phyloP scores from a whole-genome alignment of 2,888 invertebrate species.

The Spisula solida region DNA sequence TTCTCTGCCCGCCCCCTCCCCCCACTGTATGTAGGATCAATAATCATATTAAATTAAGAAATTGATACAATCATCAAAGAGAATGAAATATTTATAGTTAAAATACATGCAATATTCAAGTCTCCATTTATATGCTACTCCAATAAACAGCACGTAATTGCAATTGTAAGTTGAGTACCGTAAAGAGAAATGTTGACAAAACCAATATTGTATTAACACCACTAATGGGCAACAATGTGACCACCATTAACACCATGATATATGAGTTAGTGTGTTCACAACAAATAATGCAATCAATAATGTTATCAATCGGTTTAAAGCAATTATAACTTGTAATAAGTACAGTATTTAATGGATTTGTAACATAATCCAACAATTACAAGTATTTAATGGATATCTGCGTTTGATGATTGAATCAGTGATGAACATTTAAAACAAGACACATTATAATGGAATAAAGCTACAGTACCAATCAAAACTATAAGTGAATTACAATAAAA shows the following conservation, averaged over 20 bases:
- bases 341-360: background rate
- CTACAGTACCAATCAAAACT: background rate
- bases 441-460: background rate
- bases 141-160: too few species aligned
- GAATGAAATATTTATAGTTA: too few species aligned
- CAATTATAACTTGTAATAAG: background rate
- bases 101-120: too few species aligned
- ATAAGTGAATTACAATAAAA: background rate
- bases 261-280: background rate
- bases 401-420: background rate
- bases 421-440: background rate
- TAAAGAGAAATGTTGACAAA: too few species aligned
- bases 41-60: too few species aligned
- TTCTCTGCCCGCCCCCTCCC: too few species aligned
- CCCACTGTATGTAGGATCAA: too few species aligned
- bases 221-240: conserved; percentile 16
- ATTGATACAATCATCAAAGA: too few species aligned
- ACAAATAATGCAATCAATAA: background rate
- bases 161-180: too few species aligned
- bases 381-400: background rate
- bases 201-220: too few species aligned
- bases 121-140: too few species aligned
- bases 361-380: background rate
- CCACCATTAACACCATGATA: background rate
- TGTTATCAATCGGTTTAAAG: background rate